Conservation (phyloP, 2,888 invertebrate species). For the Acronicta leporina region DNA sequence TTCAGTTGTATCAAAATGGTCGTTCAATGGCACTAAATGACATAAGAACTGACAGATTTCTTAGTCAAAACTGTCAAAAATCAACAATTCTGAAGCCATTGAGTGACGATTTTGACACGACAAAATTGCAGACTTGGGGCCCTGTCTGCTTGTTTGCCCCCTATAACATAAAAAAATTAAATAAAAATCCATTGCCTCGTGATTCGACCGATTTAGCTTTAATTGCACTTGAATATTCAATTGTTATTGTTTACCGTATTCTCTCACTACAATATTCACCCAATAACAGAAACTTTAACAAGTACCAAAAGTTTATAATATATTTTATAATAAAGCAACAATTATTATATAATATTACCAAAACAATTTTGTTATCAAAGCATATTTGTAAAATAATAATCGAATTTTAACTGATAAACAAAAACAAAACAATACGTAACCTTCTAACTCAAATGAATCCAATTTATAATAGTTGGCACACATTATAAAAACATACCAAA, state of each 20-base stretch:
- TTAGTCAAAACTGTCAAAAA: too few species aligned
- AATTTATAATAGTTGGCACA: slow-evolving; percentile 1
- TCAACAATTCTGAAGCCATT: too few species aligned
- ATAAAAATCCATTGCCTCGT: too few species aligned
- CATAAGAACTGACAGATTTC: too few species aligned
- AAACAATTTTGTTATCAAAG: not conserved
- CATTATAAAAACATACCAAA: slow-evolving; percentile 17
- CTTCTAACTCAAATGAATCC: not conserved
- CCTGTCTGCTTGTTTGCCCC: too few species aligned
- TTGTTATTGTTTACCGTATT: not conserved
- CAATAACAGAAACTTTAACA: not conserved
- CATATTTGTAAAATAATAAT: not conserved
- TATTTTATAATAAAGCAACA: too few species aligned
- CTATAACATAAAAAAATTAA: too few species aligned
- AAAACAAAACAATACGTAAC: not conserved
- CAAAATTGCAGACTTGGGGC: too few species aligned
- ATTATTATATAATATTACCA: not conserved
- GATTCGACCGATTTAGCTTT: not conserved
- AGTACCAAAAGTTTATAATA: too few species aligned
- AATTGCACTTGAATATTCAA: not conserved
- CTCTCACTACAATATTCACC: not conserved
- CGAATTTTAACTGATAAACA: not conserved
- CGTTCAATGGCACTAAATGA: too few species aligned
- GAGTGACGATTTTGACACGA: too few species aligned
- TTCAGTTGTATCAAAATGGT: too few species aligned